Base-by-base conservation (phyloP, 2,888 invertebrate species). In the Oxytorus armatus region DNA sequence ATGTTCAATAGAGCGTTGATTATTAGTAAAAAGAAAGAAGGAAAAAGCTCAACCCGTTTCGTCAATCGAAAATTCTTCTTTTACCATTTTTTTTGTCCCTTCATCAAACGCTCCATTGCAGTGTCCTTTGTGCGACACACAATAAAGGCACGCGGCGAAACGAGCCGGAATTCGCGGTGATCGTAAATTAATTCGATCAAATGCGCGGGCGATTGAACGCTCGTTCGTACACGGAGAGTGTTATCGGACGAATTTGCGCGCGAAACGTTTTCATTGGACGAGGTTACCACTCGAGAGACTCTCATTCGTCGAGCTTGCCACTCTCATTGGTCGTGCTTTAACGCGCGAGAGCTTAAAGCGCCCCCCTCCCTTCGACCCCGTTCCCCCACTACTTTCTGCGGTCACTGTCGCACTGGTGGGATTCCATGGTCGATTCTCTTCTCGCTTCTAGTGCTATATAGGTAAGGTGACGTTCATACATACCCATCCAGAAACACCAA, bases 101-200 rank as follows among this genome's bases (percentile, higher is more conserved):
- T 23, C 11, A 10, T 25, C 18, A 10, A 65, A 57, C 3, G n/a
- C 14, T 16, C 39, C n/a, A 14, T 14, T 5, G 11, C 29, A 29
- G 29, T 55, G 29, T 42, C 57, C 42, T 66, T 72, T 72, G 77
- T 66, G 33, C 18, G 61, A 25, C 44, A 29, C 36, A n/a, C n/a
- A n/a, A n/a, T 21, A 11, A 18, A 18, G 59, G 16, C 49, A 1
- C 47, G 66, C 25, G 8, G 7, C 47, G 7, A 49, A 49, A 44
- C 11, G 18, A 8, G 36, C 3, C 10, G 42, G 39, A 65, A 70
- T 57, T 53, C 65, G 57, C 29, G 65, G 18, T 21, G 23, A 36
- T 36, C 55, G 70, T 65, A 78, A 84, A 83, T 84, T 83, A 84
- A 82, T 83, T 83, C 69, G 78, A 83, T 81, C 79, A 75, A 63